Percentiles rank a stretch among this genome's conserved stretches.
Evolutionary conservation across 2,113 vertebrate genomes (phyloP).

Genomic region (human (Homo sapiens)): DNA sequence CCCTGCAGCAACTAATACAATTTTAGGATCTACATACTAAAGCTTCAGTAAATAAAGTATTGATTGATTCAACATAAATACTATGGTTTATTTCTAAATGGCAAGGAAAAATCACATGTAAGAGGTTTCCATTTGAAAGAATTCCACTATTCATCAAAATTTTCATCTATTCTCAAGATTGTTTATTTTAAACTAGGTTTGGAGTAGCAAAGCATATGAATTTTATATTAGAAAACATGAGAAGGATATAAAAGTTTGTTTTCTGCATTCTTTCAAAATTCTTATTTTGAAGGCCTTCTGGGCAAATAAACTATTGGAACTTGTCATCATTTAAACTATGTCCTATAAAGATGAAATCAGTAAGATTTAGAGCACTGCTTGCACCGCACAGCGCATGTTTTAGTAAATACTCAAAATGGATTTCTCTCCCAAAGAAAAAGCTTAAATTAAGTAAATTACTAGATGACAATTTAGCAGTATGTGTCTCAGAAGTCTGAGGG

Average conservation of each 20-base stretch:
- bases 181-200: not conserved
- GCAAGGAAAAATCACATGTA: not conserved
- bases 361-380: not conserved
- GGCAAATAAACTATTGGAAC: not conserved
- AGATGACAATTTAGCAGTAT: not conserved
- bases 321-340: not conserved
- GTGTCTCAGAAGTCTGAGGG: not conserved
- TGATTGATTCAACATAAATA: not conserved
- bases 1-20: not conserved
- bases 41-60: not conserved
- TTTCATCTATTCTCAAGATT: conserved; percentile 32
- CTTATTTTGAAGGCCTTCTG: not conserved
- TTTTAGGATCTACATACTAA: not conserved
- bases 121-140: conserved; percentile 22
- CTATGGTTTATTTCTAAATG: not conserved
- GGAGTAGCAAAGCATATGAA: conserved; percentile 14
- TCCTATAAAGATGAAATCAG: not conserved
- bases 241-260: not conserved
- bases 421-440: not conserved
- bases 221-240: conserved; percentile 35
- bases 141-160: conserved; percentile 6
- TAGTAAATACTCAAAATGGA: not conserved
- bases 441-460: not conserved
- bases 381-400: not conserved
- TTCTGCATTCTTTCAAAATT: not conserved